Base-by-base conservation (phyloP, 2,888 invertebrate genomes). In the Lathronympha strigana region DNA sequence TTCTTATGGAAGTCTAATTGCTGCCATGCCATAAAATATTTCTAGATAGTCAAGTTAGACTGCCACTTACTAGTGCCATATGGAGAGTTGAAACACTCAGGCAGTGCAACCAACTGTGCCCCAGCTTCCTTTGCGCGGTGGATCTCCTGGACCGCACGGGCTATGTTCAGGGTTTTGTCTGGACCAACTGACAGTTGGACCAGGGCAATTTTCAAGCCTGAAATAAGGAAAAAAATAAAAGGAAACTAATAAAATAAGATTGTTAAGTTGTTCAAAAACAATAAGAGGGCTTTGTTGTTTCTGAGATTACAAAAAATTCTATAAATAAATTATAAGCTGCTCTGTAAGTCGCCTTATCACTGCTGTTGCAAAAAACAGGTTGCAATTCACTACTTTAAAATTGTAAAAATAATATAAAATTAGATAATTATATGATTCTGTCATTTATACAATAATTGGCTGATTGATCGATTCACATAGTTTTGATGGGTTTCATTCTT, bases 81-180 rank as follows among this genome's bases (percentile, higher is more conserved):
- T 0, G 98, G 98, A 15, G 97, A 96, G 83, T 98, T 99, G 79
- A 98, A 99, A 82, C 98, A 98, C 87, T 99, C 99, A 0, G 95
- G 95, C 33, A 96, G 79, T 0, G 94, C 93, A 6, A 95, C 93
- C 8, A 95, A 73, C 47, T 94, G 90, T 0, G 95, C 95, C 0
- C 95, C 95, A 17, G 82, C 80, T 11, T 93, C 84, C 69, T 95
- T 95, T 0, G 97, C 97, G 68, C 94, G 92, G 66, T 93, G 91
- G 63, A 98, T 96, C 70, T 95, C 93, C 47, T 92, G 90, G 0
- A 95, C 87, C 0, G 97, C 98, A 73, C 94, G 93, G 25, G 93
- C 86, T 15, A 99, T 85, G 87, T 98, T 99, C 67, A 93, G 93
- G 0, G 88, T 73, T 83, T 98, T 98, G 78, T 96, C 94, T 9